Percentiles rank a stretch among this genome's conserved stretches.
Conservation (phyloP, 2,888 invertebrate species). For the Scrobipalpa costella region DNA sequence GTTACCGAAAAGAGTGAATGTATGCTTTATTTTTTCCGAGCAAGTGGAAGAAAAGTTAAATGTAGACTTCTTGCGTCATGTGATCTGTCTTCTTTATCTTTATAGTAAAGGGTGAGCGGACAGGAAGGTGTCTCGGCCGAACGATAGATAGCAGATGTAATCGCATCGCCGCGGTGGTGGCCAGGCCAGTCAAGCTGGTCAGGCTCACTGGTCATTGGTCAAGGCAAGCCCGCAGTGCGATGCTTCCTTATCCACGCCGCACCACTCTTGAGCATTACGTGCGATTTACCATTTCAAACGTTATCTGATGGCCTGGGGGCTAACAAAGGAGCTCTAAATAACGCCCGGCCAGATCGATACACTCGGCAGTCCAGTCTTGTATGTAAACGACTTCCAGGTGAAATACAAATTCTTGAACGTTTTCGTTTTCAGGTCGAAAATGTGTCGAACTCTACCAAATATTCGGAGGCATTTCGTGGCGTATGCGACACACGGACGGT, state of each 20-base stretch:
- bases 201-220: slow-evolving; percentile 46
- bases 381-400: slow-evolving; percentile 25
- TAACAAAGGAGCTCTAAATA: slow-evolving; percentile 66
- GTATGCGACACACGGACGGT: slow-evolving; percentile 1
- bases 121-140: slow-evolving; percentile 35
- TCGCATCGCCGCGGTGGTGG: slow-evolving; percentile 55
- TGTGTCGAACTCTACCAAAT: slow-evolving; percentile 4
- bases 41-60: too few species aligned
- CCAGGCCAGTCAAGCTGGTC: slow-evolving; percentile 23
- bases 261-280: slow-evolving; percentile 69
- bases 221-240: slow-evolving; percentile 55
- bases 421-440: background rate
- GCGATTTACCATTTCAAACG: slow-evolving; percentile 68
- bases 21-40: too few species aligned
- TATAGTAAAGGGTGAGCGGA: slow-evolving; percentile 11
- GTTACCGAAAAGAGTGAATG: too few species aligned
- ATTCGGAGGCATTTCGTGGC: background rate
- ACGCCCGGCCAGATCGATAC: slow-evolving; percentile 63
- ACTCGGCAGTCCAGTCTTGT: slow-evolving; percentile 41
- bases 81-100: slow-evolving; percentile 18
- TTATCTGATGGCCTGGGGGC: slow-evolving; percentile 72
- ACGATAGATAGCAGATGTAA: slow-evolving; percentile 54
- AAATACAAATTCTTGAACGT: slow-evolving; percentile 17
- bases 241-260: slow-evolving; percentile 52
- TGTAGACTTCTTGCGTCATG: background rate